Percentiles rank a stretch among this genome's conserved stretches.
Conservation (phyloP, 1,140 invertebrate genomes). For the Chymomyza costata region DNA sequence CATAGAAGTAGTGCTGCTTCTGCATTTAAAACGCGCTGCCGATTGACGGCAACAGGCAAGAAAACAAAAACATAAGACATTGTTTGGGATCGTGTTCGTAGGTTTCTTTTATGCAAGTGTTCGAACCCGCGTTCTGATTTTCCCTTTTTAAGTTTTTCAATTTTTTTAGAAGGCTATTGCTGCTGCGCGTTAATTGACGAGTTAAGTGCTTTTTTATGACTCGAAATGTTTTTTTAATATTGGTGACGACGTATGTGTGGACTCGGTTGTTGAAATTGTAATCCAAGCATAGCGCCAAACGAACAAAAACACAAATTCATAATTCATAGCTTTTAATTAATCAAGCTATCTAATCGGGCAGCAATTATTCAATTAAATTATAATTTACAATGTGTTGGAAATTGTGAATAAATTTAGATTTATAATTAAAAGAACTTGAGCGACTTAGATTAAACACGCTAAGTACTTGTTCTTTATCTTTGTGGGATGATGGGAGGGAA, state of each 20-base stretch:
- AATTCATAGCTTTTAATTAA: constrained; percentile 29
- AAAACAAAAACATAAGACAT: constrained; percentile 4
- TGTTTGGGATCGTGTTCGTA: too few relatives aligned
- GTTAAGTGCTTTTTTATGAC: constrained; percentile 73
- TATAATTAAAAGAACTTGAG: constrained; percentile 38
- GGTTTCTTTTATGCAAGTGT: too few relatives aligned
- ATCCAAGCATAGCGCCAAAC: constrained; percentile 16
- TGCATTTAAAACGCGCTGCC: constrained; percentile 48
- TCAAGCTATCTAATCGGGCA: constrained; percentile 38
- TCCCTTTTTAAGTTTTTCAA: constrained; percentile 4
- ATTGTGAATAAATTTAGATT: constrained; percentile 9
- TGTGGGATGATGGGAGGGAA: too few relatives aligned
- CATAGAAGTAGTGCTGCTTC: not conserved
- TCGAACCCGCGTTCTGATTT: too few relatives aligned
- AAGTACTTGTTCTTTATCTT: not conserved
- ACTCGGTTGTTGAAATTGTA: constrained; percentile 47
- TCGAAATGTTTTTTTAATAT: constrained; percentile 68
- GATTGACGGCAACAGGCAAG: constrained; percentile 38
- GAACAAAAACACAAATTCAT: too few relatives aligned
- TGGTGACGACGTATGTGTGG: constrained; percentile 68
- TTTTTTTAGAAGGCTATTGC: not conserved
- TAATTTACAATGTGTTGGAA: constrained; percentile 61
- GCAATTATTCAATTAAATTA: constrained; percentile 50
- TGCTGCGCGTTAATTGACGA: constrained; percentile 63
- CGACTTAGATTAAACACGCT: too few relatives aligned